Evolutionary conservation across 2,113 vertebrate genomes (phyloP), one percentile per base, ranked within the genome.

Genomic region (Ranitomeya variabilis): DNA sequence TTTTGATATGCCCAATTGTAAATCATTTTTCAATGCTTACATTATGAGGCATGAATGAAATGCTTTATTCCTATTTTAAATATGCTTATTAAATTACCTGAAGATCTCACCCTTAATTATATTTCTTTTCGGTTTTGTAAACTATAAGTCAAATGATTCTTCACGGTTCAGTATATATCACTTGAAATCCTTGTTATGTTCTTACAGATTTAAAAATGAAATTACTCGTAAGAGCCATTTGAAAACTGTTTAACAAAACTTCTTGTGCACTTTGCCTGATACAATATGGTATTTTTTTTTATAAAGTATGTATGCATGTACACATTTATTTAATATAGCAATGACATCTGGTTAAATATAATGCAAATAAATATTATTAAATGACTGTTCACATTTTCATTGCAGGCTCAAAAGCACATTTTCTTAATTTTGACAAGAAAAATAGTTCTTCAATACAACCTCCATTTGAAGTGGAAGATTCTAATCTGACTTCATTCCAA

Each of bases 41-140:
- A 54, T 5, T 55, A 64, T 69, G 26, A 84, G 64, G 45, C 82
- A 55, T 84, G 64, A 84, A 84, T 71, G 64, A 67, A 51, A 55
- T 84, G 45, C 64, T 55, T 66, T 51, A 54, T 54, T 71, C 21
- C 82, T 71, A 71, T 69, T n/a, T 84, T 51, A 69, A 55, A 69
- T 55, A 23, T 69, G 45, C 82, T 71, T 69, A 69, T 69, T 84
- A 84, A 84, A 84, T 84, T 71, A 64, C 69, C 82, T 64, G 64
- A 84, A 84, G 82, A 52, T 16, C 51, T 69, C 45, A 84, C 82
- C 81, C 71, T 84, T 84, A 84, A 84, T 84, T 84, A 84, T 71
- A 84, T 71, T 84, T 84, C 64, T 69, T 21, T 84, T 71, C 82
- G n/a, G 14, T n/a, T 21, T 45, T 54, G 13, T 84, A 69, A 12